Conservation (phyloP, 2,113 vertebrate species). For the Philantomba maxwellii region DNA sequence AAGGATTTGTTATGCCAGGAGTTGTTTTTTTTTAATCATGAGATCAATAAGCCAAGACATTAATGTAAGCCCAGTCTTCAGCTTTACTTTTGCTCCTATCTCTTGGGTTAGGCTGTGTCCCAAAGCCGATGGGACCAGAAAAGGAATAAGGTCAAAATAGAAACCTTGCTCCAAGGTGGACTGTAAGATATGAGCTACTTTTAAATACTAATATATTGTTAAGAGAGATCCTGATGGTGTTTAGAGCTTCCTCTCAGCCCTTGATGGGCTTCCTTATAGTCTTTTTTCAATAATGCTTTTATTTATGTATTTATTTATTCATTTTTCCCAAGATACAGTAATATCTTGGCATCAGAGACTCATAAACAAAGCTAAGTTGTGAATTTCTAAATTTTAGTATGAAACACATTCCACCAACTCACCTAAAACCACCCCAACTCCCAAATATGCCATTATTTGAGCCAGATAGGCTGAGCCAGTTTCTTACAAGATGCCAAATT, state of each 20-base stretch:
- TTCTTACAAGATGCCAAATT: not conserved
- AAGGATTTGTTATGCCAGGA: slow-evolving; percentile 3
- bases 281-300: not conserved
- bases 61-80: not conserved
- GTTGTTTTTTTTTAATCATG: not conserved
- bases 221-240: not conserved
- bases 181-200: not conserved
- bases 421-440: not conserved
- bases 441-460: not conserved
- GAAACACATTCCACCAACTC: not conserved
- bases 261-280: not conserved
- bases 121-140: not conserved
- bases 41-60: not conserved
- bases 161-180: not conserved
- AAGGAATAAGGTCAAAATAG: not conserved
- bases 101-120: not conserved
- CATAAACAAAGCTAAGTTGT: not conserved
- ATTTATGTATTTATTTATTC: not conserved
- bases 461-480: not conserved
- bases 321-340: not conserved
- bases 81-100: not conserved
- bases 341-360: not conserved
- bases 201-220: not conserved
- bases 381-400: slow-evolving; percentile 19
- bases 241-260: not conserved